A percentile compares a stretch with the other conserved stretches of the same genome.
phyloP scores from a whole-genome alignment of 2,888 invertebrate species.

The Limnephilus lunatus region DNA sequence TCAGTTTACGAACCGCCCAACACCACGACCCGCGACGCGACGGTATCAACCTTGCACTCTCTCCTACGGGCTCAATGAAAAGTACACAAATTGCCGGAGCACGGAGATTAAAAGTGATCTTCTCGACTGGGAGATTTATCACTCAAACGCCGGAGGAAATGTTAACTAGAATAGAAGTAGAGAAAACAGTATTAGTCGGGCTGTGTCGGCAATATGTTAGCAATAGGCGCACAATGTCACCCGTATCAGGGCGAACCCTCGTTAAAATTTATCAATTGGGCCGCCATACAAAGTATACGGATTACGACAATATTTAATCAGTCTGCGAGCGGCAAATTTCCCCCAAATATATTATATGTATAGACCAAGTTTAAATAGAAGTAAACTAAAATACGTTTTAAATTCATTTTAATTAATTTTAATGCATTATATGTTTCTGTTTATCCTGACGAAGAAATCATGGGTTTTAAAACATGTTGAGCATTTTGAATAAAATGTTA shows the following conservation, averaged over 20 bases:
- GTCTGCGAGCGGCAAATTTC: neutral
- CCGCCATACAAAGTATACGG: neutral
- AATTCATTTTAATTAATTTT: too few relatives aligned
- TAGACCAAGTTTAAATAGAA: neutral
- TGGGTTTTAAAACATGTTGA: too few relatives aligned
- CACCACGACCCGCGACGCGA: neutral
- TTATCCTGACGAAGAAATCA: too few relatives aligned
- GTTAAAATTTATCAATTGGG: conserved; percentile 22
- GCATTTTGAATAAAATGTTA: too few relatives aligned
- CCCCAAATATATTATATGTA: neutral
- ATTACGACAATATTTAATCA: neutral
- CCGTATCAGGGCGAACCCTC: conserved; percentile 20
- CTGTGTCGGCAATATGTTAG: conserved; percentile 10
- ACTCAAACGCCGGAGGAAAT: neutral
- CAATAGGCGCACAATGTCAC: neutral
- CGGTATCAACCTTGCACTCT: neutral
- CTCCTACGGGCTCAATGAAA: neutral
- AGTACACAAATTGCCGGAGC: neutral
- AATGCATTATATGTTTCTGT: too few relatives aligned
- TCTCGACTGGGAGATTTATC: neutral
- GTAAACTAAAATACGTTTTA: neutral
- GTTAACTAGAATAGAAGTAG: neutral
- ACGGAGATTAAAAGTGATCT: neutral
- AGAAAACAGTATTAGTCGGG: neutral
- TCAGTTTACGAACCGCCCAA: neutral